Base-by-base conservation (phyloP, 2,888 invertebrate genomes). In the Lasius fuliginosus region DNA sequence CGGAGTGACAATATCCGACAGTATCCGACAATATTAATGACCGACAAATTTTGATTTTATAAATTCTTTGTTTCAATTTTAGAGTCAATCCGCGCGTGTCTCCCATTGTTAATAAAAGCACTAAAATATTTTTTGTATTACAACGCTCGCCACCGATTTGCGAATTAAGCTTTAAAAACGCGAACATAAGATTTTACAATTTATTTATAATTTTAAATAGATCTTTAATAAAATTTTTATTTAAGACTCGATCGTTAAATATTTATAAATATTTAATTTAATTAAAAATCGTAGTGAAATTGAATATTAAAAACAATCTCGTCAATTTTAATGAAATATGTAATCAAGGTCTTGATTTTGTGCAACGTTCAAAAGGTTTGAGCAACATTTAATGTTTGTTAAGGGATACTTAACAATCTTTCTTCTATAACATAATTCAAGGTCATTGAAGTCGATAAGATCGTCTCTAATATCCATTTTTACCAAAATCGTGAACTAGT, bases 241-340 rank as follows among this genome's bases (percentile, higher is more conserved):
- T 30, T 23, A 30, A 69, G 33, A 33, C 8, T 62, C 27, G 62
- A 3, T 27, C 11, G 9, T 53, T 5, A 12, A n/a, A 53, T 53
- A 46, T 46, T 46, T 46, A 46, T 46, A 46, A 46, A 46, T 46
- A 53, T 53, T 53, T 53, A 53, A 53, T n/a, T 53, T 53, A 53
- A 23, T 12, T 67, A 27, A 18, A 67, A 67, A 9, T 68, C 18
- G 42, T 27, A 5, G 12, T 5, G 5, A 23, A 42, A 15, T 42
- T 18, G 49, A 53, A 8, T 53, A 53, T 53, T n/a, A n/a, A 53
- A n/a, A 53, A 8, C 49, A n/a, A 53, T 53, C 49, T 53, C 49
- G 8, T 53, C 18, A 53, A 53, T 18, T 53, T 53, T 8, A 53
- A 53, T n/a, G 15, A 53, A 53, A n/a, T n/a, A 49, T 18, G 3